phyloP scores from a whole-genome alignment of 2,113 vertebrate species.

The Nipponia nippon region DNA sequence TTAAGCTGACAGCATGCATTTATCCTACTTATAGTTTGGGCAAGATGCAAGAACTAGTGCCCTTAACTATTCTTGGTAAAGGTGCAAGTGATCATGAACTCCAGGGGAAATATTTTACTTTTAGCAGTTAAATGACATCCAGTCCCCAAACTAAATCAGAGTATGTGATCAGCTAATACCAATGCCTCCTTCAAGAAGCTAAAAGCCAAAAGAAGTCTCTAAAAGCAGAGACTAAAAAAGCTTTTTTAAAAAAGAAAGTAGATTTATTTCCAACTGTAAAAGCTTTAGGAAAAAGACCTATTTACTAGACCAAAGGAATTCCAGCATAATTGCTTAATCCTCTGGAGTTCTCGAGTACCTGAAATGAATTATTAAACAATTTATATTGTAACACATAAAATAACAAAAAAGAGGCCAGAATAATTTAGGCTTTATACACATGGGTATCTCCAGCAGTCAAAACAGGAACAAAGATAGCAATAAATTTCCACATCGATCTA shows the following conservation, averaged over 20 bases:
- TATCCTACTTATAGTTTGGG: background rate
- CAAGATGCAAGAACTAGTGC: background rate
- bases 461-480: background rate
- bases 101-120: background rate
- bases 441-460: background rate
- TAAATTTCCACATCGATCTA: background rate
- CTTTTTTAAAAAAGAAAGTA: background rate
- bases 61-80: background rate
- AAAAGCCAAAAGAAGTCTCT: background rate
- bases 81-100: background rate
- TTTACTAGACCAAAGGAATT: background rate
- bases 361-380: background rate
- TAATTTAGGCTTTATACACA: background rate
- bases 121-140: background rate
- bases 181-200: background rate
- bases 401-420: background rate
- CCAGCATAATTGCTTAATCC: background rate
- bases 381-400: background rate
- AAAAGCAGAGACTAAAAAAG: background rate
- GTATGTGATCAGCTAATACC: background rate
- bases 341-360: background rate
- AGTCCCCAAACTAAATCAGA: background rate
- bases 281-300: background rate
- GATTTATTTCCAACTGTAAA: background rate
- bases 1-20: background rate